Conservation (phyloP, 2,888 invertebrate genomes). For the Spisula subtruncata region DNA sequence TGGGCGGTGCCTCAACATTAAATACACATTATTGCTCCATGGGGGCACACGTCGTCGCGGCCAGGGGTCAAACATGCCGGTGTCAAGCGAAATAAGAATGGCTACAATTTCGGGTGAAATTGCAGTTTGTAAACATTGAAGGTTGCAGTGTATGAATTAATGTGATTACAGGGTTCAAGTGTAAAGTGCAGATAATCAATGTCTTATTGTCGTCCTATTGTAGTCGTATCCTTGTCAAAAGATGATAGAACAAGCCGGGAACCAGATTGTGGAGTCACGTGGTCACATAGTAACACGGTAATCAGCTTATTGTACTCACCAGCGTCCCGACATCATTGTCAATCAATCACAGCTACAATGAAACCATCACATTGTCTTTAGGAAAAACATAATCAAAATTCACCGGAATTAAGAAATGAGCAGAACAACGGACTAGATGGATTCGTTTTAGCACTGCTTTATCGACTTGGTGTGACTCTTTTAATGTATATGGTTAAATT, state of each 20-base stretch:
- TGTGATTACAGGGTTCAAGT: background rate
- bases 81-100: background rate
- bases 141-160: background rate
- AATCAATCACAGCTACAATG: no score
- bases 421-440: no score
- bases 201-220: conserved; percentile 14
- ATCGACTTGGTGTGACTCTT: no score
- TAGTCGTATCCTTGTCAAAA: no score
- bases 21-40: conserved; percentile 24
- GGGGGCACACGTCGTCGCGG: background rate
- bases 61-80: background rate
- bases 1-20: conserved; percentile 13
- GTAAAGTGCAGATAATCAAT: background rate
- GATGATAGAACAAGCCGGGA: background rate
- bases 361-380: no score
- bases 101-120: background rate
- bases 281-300: background rate
- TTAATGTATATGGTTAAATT: no score
- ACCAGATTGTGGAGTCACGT: background rate
- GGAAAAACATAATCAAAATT: no score
- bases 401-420: no score
- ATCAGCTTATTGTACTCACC: background rate
- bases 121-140: background rate
- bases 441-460: no score
- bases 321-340: background rate